Percentiles rank a stretch among this genome's conserved stretches.
These are phyloP conservation scores for Oncopodura yosiiana DNA, from an alignment of 1,140 invertebrate species.

Conservation along the genomic window DNA sequence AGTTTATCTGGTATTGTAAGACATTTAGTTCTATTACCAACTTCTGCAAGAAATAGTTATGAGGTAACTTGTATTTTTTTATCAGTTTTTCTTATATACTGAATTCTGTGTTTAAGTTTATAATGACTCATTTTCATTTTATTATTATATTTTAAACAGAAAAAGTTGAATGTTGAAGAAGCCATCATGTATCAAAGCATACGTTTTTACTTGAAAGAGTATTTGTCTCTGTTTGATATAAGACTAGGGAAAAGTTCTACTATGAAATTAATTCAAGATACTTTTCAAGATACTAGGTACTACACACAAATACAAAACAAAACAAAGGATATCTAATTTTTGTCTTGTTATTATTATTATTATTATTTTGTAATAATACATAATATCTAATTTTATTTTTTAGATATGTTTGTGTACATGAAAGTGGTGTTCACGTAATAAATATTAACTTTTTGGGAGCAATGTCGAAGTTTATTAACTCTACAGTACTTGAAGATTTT, in stretches of 20 bases:
- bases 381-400: too few species aligned
- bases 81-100: constrained; percentile 4
- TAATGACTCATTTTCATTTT: too few species aligned
- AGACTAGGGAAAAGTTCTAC: neutral
- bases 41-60: constrained; percentile 10
- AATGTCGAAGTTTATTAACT: constrained; percentile 1
- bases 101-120: too few species aligned
- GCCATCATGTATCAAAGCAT: too few species aligned
- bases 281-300: neutral
- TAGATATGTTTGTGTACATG: constrained; percentile 20
- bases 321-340: too few species aligned
- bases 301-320: too few species aligned
- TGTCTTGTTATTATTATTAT: too few species aligned
- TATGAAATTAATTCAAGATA: constrained; percentile 9
- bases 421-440: constrained; percentile 19
- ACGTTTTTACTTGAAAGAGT: too few species aligned
- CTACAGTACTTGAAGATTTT: neutral
- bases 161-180: too few species aligned
- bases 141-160: too few species aligned
- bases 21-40: constrained; percentile 15
- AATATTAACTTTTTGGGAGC: constrained; percentile 12
- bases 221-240: too few species aligned
- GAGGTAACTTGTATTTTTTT: neutral
- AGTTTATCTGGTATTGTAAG: neutral
- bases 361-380: too few species aligned